These are phyloP conservation scores for Tillus elongatus DNA, from an alignment of 2,888 invertebrate genomes.

Conservation along the genomic window DNA sequence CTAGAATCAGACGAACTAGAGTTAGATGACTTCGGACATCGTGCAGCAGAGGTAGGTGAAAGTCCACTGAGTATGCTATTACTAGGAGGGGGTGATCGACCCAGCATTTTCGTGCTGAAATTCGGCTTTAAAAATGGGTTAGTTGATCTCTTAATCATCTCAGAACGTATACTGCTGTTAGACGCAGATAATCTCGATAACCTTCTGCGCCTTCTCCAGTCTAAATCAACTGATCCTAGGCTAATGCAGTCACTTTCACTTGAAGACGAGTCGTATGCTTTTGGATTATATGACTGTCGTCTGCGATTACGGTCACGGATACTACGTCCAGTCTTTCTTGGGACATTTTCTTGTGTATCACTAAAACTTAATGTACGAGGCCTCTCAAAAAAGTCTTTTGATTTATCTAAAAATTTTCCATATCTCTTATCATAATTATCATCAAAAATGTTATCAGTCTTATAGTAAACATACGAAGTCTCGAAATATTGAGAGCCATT, in stretches of 20 bases:
- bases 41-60: constrained; percentile 45
- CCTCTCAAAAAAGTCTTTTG: constrained; percentile 19
- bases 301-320: constrained; percentile 47
- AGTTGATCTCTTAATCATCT: constrained; percentile 33
- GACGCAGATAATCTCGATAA: constrained; percentile 37
- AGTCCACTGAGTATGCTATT: constrained; percentile 48
- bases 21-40: constrained; percentile 31
- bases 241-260: constrained; percentile 45
- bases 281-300: constrained; percentile 51
- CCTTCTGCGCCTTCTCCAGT: constrained; percentile 37
- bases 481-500: constrained; percentile 29
- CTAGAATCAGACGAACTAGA: constrained; percentile 38
- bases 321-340: constrained; percentile 39
- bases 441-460: constrained; percentile 23
- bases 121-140: constrained; percentile 39
- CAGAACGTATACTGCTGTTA: constrained; percentile 40
- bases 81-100: constrained; percentile 48
- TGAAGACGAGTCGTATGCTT: constrained; percentile 47
- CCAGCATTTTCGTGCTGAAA: constrained; percentile 36
- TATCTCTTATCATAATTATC: constrained; percentile 18
- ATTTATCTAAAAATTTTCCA: constrained; percentile 11
- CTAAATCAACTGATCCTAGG: constrained; percentile 40
- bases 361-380: constrained; percentile 31
- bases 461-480: constrained; percentile 33
- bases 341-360: constrained; percentile 32